These are phyloP conservation scores for Neoarius graeffei DNA, from an alignment of 2,113 vertebrate species.

Conservation along the genomic window DNA sequence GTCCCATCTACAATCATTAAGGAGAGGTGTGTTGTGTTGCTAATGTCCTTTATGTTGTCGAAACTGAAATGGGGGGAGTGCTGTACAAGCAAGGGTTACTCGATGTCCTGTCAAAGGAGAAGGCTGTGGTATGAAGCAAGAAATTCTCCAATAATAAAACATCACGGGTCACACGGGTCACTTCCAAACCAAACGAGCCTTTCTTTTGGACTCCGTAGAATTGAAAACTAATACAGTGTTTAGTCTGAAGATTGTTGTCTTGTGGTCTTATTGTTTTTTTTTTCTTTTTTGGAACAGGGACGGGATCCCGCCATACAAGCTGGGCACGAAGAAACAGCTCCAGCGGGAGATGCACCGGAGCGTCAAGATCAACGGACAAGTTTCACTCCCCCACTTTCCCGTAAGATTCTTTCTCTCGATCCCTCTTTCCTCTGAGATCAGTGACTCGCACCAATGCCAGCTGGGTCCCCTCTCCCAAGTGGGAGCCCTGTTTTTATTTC, in stretches of 20 bases:
- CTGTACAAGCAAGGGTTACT: neutral
- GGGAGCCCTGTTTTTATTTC: constrained; percentile 58
- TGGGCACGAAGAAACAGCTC: constrained; percentile 91
- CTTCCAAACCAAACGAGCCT: constrained; percentile 6
- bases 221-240: constrained; percentile 21
- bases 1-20: constrained; percentile 42
- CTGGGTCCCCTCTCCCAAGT: constrained; percentile 57
- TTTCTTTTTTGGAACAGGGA: constrained; percentile 74
- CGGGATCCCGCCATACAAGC: constrained; percentile 90
- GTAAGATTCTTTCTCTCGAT: constrained; percentile 75
- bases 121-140: constrained; percentile 35
- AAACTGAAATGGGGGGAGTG: constrained; percentile 15
- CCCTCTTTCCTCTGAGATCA: constrained; percentile 18
- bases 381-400: constrained; percentile 94
- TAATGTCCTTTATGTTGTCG: constrained; percentile 44
- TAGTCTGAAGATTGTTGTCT: constrained; percentile 14
- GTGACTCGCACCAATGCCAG: constrained; percentile 54
- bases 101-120: constrained; percentile 22
- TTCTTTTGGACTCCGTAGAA: neutral
- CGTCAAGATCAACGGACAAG: constrained; percentile 93
- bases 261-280: neutral
- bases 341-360: constrained; percentile 95
- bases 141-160: constrained; percentile 29
- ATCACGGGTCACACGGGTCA: neutral
- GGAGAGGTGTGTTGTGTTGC: constrained; percentile 46